Conservation (phyloP, 2,888 invertebrate genomes). For the Drosophila recens region DNA sequence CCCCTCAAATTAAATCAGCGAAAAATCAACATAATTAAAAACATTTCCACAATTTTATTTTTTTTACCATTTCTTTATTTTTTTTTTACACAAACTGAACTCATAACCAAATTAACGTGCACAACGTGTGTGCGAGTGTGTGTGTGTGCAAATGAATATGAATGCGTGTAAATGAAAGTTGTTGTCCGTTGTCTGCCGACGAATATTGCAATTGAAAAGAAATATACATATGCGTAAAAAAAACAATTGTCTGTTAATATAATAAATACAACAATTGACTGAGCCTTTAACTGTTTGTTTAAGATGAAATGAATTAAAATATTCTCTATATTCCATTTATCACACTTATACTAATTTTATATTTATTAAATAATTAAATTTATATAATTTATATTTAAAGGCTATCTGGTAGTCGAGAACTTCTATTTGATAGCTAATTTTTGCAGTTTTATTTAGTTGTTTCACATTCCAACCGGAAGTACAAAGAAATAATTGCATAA, state of each 20-base stretch:
- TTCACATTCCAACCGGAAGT: constrained; percentile 18
- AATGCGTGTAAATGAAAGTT: constrained; percentile 1
- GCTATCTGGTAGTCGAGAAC: background rate
- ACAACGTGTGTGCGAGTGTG: constrained; percentile 5
- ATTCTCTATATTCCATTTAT: background rate
- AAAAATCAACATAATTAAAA: constrained; percentile 77
- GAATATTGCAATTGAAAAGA: constrained; percentile 21
- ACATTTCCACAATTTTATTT: constrained; percentile 33
- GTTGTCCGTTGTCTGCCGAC: constrained; percentile 10
- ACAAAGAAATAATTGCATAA: constrained; percentile 20
- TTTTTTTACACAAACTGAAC: constrained; percentile 24
- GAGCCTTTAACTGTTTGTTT: constrained; percentile 13
- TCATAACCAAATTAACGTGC: constrained; percentile 48
- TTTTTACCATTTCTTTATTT: constrained; percentile 6
- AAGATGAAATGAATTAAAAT: background rate
- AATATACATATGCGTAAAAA: background rate
- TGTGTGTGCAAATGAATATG: constrained; percentile 18
- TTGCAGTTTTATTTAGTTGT: constrained; percentile 5
- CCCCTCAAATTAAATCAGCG: constrained; percentile 65
- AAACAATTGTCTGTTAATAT: constrained; percentile 28
- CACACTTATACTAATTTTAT: background rate
- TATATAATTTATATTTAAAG: background rate
- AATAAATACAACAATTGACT: constrained; percentile 27
- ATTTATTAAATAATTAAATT: background rate
- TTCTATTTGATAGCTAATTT: background rate